Base-by-base conservation (phyloP, 1,140 invertebrate genomes). In the Coptotermes formosanus region DNA sequence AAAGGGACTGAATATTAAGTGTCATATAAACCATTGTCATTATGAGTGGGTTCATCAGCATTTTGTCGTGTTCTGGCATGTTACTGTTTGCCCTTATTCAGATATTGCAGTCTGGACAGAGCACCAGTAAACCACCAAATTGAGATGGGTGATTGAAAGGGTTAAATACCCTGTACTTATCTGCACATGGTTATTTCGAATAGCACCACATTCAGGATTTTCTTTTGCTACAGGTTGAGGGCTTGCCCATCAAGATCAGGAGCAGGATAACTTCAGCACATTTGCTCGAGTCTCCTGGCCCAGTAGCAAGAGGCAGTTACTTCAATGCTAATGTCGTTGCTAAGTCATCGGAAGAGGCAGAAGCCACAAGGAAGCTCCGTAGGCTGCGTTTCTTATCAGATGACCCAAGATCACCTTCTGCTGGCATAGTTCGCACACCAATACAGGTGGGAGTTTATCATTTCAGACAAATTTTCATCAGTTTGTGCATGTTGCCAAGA, bases 351-450 rank as follows among this genome's bases (percentile, higher is more conserved):
- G 9, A 30, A 25, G 83, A 7, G 21, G 43, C 3, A 25, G 48
- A 23, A 11, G 23, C 8, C 7, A 55, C n/a, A n/a, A 30, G 19
- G 83, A 52, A 52, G n/a, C 32, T 64, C 3, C n/a, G 9, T 30
- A 30, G 83, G 48, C 2, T 55, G 25, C 43, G 83, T 59, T 25
- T 59, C 21, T 52, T 64, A 32, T 30, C 44, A 64, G 48, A 64
- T 55, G 83, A 84, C 30, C 83, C 83, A 38, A 84, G 83, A 64
- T 84, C 83, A 55, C 83, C 83, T 52, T 59, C 83, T 45, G n/a
- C 30, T 45, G 83, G 83, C 14, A 52, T 84, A 32, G 16, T 45
- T 84, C 83, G 83, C 6, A 84, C 83, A 38, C 83, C 83, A 59
- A 52, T 84, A 52, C 48, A 84, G 48, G 83, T 84, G 25, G 38